phyloP scores from a whole-genome alignment of 1,140 invertebrate genomes.

The Trichonephila clavipes region DNA sequence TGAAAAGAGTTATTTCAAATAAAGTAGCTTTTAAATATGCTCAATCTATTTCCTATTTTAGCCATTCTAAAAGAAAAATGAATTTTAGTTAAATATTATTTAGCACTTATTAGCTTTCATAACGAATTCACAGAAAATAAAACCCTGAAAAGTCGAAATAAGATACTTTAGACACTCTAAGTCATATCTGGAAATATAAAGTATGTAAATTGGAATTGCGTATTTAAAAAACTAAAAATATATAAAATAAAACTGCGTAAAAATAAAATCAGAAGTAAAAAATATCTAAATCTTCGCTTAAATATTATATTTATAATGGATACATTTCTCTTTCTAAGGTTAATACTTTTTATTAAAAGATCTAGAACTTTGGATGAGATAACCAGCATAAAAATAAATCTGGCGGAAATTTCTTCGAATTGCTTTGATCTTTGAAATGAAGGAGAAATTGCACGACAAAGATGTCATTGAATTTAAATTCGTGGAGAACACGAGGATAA shows the following conservation, averaged over 20 bases:
- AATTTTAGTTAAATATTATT: no score
- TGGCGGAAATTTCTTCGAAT: background rate
- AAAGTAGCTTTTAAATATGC: no score
- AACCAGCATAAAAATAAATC: background rate
- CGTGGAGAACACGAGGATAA: background rate
- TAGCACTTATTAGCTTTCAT: no score
- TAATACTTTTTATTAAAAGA: background rate
- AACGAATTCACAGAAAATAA: no score
- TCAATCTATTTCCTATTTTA: no score
- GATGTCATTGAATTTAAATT: conserved; percentile 36
- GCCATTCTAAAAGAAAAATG: no score
- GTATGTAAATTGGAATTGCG: no score
- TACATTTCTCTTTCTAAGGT: background rate
- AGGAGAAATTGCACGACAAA: background rate
- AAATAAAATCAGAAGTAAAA: background rate
- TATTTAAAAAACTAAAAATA: no score
- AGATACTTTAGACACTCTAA: no score
- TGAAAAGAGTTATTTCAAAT: no score
- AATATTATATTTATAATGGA: background rate
- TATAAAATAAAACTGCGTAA: background rate
- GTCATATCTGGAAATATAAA: no score
- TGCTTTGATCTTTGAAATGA: background rate
- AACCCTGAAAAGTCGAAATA: no score
- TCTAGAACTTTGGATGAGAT: background rate
- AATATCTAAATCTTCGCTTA: background rate